Percentiles rank a stretch among this genome's conserved stretches.
phyloP scores from a whole-genome alignment of 1,140 invertebrate species.

The Bombus waltoni region DNA sequence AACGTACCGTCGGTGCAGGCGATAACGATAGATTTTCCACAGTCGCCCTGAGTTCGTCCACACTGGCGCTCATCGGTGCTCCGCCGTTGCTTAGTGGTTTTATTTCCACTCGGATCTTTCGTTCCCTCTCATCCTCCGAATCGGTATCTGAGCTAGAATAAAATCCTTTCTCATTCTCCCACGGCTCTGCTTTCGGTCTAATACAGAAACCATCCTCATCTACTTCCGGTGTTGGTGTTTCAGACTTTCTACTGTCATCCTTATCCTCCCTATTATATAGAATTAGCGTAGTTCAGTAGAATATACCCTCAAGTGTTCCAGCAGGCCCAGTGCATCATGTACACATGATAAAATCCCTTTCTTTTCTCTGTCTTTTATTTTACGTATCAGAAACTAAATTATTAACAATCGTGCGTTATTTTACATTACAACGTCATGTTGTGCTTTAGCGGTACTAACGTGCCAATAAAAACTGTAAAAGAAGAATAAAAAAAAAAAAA shows the following conservation, averaged over 20 bases:
- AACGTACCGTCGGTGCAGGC: constrained; percentile 86
- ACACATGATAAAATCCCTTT: background rate
- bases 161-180: constrained; percentile 89
- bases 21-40: constrained; percentile 95
- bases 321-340: constrained; percentile 73
- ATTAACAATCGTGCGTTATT: background rate
- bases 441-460: background rate
- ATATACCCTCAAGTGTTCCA: constrained; percentile 53
- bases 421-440: background rate
- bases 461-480: constrained; percentile 5
- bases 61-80: constrained; percentile 94
- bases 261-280: constrained; percentile 85
- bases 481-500: background rate
- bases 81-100: constrained; percentile 95
- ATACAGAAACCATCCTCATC: constrained; percentile 98
- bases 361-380: background rate
- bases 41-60: constrained; percentile 95
- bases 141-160: constrained; percentile 97
- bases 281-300: constrained; percentile 37
- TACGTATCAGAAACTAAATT: background rate
- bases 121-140: constrained; percentile 93
- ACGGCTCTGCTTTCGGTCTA: constrained; percentile 88
- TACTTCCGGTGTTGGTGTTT: constrained; percentile 89
- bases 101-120: constrained; percentile 97
- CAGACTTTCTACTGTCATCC: constrained; percentile 86